Evolutionary conservation across 1,140 invertebrate species (phyloP).

Genomic region (Geopemphigus sp.): DNA sequence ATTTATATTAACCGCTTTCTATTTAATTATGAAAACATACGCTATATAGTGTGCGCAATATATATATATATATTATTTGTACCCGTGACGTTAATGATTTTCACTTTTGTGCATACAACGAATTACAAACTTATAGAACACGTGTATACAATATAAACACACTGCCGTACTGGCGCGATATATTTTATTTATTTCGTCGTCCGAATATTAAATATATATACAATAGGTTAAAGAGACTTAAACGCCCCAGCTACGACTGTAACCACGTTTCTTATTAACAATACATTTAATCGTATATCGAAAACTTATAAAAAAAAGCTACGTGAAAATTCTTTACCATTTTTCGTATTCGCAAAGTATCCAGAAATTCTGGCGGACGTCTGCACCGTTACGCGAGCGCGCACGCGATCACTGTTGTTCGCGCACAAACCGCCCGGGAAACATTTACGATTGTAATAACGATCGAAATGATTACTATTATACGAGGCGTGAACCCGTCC

Average conservation of each 20-base stretch:
- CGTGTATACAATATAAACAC: background rate
- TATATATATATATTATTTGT: background rate
- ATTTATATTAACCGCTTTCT: slow-evolving; percentile 36
- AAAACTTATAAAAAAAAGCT: too few species aligned
- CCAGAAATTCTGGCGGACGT: background rate
- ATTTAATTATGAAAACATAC: slow-evolving; percentile 36
- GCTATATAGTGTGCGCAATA: background rate
- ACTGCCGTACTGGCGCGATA: too few species aligned
- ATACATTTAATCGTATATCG: too few species aligned
- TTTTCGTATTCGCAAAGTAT: slow-evolving; percentile 12
- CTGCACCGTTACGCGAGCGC: background rate
- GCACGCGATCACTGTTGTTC: slow-evolving; percentile 31
- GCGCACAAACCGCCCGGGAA: slow-evolving; percentile 37
- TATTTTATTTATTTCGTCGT: too few species aligned
- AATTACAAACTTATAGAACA: background rate
- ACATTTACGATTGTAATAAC: slow-evolving; percentile 7
- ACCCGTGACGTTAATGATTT: slow-evolving; percentile 20
- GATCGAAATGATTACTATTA: too few species aligned
- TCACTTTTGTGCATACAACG: slow-evolving; percentile 28
- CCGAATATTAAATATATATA: too few species aligned
- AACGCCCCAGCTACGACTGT: too few species aligned
- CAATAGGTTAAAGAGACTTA: too few species aligned
- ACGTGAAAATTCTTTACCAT: background rate
- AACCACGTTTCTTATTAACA: too few species aligned
- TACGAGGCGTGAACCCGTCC: background rate